Conservation (phyloP, 1,140 invertebrate species). For the Pogonognathellus flavescens region DNA sequence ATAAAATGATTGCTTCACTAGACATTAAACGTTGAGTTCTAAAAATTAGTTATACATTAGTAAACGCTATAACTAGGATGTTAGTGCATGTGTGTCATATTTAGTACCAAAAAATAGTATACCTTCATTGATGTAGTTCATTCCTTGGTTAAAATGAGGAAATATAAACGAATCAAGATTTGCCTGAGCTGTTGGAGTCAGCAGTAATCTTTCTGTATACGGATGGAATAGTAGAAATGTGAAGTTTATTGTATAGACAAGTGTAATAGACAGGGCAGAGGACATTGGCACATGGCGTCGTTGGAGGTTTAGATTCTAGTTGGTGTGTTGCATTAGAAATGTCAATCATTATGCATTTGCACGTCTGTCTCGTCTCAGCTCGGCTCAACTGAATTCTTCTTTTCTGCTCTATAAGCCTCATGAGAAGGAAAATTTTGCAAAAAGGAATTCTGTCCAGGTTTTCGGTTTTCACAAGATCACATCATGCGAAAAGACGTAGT, state of each 20-base stretch:
- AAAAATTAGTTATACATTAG: no score
- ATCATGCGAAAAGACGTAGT: slow-evolving; percentile 28
- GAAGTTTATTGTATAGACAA: not conserved
- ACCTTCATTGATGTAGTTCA: no score
- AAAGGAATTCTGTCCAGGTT: slow-evolving; percentile 28
- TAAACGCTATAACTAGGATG: no score
- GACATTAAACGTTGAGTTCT: no score
- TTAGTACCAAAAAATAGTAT: no score
- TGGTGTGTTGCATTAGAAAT: slow-evolving; percentile 60
- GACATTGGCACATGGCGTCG: not conserved
- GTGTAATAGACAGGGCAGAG: not conserved
- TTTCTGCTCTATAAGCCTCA: slow-evolving; percentile 19
- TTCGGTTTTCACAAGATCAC: slow-evolving; percentile 30
- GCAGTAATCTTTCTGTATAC: no score
- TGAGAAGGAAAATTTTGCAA: slow-evolving; percentile 5
- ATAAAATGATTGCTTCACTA: no score
- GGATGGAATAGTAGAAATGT: no score
- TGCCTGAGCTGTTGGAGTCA: no score
- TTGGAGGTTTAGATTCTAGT: slow-evolving; percentile 4
- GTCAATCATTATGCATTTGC: slow-evolving; percentile 63
- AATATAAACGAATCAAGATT: no score
- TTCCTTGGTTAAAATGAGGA: no score
- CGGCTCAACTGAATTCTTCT: slow-evolving; percentile 37
- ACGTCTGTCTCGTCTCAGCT: slow-evolving; percentile 51
- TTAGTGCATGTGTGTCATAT: no score